Conservation (phyloP, 2,888 invertebrate genomes). For the Tachina fera region DNA sequence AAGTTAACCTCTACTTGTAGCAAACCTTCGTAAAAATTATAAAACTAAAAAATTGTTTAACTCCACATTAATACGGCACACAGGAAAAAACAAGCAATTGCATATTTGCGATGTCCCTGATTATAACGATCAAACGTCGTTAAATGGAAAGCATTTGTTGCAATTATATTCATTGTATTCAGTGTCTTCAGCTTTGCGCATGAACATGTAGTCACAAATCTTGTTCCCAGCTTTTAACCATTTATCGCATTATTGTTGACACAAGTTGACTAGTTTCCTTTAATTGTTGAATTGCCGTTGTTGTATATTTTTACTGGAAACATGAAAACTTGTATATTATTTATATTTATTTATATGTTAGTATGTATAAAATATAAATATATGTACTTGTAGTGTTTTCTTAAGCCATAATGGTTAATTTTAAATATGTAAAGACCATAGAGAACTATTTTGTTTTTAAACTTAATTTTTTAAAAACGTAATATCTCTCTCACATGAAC, state of each 20-base stretch:
- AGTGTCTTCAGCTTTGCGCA: conserved; percentile 13
- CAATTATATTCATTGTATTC: neutral
- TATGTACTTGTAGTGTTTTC: neutral
- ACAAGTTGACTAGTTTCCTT: conserved; percentile 38
- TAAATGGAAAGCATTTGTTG: neutral
- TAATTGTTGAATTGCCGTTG: conserved; percentile 20
- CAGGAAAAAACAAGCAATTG: too few relatives aligned
- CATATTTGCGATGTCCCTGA: too few relatives aligned
- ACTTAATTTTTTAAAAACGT: conserved; percentile 3
- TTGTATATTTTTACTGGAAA: conserved; percentile 47
- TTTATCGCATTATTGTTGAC: conserved; percentile 62
- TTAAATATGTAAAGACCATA: conserved; percentile 20
- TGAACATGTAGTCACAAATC: conserved; percentile 53
- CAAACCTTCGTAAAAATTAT: too few relatives aligned
- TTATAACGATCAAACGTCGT: neutral
- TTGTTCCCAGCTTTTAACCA: conserved; percentile 49
- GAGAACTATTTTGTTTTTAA: neutral
- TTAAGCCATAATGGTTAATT: conserved; percentile 38
- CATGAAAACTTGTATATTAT: conserved; percentile 31
- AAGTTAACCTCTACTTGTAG: too few relatives aligned
- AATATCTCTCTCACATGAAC: conserved; percentile 13
- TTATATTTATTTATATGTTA: neutral
- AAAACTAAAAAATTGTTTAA: too few relatives aligned
- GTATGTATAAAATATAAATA: neutral
- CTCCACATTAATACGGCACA: too few relatives aligned